Evolutionary conservation across 2,113 vertebrate genomes (phyloP), one percentile per base, ranked within the genome.

Genomic region (Aramus guarauna): DNA sequence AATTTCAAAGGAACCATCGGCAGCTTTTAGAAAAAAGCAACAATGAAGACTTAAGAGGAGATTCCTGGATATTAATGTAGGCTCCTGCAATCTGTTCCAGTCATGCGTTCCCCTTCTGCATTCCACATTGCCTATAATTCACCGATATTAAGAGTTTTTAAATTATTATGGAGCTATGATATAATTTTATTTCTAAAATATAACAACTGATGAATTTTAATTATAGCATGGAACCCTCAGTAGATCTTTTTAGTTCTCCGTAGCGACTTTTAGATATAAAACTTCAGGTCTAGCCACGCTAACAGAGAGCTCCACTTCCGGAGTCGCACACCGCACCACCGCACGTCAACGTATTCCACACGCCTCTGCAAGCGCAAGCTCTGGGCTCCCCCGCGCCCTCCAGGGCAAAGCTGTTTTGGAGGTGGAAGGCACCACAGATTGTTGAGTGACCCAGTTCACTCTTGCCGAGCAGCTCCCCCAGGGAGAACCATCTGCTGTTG

Each of bases 401-500:
- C 77, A 34, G 59, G 16, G 53, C 56, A 45, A 58, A 72, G 79
- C 88, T 45, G 52, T 8, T 47, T 55, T 27, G 94, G 87, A 48
- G 88, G 23, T 52, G 82, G 68, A 17, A 75, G 86, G 72, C 79
- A n/a, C 52, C 37, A 36, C 85, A 86, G 95, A 41, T 24, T 81
- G 78, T 2, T 8, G 75, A 94, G 77, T 98, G 98, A 99, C 98
- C 98, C 98, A 98, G 94, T 98, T 98, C 96, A 74, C 39, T 39
- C 67, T 9, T n/a, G 79, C 68, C 36, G 91, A 95, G 94, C 83
- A 85, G 88, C 74, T 95, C 97, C 95, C 88, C 94, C 59, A 69
- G 80, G 68, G 85, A 96, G 92, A 94, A 93, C 98, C 98, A 98
- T 98, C 98, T 98, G 98, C 97, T 96, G 53, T 80, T 95, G 97